Percentiles rank a stretch among this genome's conserved stretches.
These are phyloP conservation scores for Drosophila macrothrix DNA, from an alignment of 2,888 invertebrate genomes.

Conservation along the genomic window DNA sequence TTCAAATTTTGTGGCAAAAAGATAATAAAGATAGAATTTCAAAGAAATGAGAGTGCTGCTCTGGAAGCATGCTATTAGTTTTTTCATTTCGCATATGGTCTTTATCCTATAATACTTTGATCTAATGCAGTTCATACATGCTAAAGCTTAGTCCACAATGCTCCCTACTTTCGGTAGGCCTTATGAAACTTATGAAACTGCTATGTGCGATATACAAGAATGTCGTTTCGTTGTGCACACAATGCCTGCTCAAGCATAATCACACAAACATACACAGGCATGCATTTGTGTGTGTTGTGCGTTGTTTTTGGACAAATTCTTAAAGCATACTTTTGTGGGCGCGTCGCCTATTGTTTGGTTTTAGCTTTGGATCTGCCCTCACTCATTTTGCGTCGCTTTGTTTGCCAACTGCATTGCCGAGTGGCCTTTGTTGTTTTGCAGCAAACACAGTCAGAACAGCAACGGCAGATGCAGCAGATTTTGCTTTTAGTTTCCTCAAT, in stretches of 20 bases:
- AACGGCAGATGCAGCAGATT: slow-evolving; percentile 20
- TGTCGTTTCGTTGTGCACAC: slow-evolving; percentile 50
- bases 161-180: slow-evolving; percentile 5
- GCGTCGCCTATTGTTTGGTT: slow-evolving; percentile 59
- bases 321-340: slow-evolving; percentile 72
- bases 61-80: not conserved
- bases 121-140: slow-evolving; percentile 28
- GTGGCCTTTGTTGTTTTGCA: slow-evolving; percentile 64
- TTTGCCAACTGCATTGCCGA: slow-evolving; percentile 70
- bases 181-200: slow-evolving; percentile 8
- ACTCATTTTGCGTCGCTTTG: slow-evolving; percentile 52
- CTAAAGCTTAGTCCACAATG: slow-evolving; percentile 22
- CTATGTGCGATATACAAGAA: slow-evolving; percentile 14
- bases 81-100: slow-evolving; percentile 9
- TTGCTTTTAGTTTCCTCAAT: slow-evolving; percentile 14
- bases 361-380: slow-evolving; percentile 42
- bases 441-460: slow-evolving; percentile 13
- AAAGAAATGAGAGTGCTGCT: not conserved
- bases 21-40: slow-evolving; percentile 1
- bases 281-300: slow-evolving; percentile 1
- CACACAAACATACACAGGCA: slow-evolving; percentile 13
- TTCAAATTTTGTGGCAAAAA: not conserved
- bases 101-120: slow-evolving; percentile 32
- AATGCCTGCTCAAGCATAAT: slow-evolving; percentile 42
- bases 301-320: slow-evolving; percentile 53